Percentiles rank a stretch among this genome's conserved stretches.
Conservation (phyloP, 2,888 invertebrate genomes). For the Sympetrum striolatum region DNA sequence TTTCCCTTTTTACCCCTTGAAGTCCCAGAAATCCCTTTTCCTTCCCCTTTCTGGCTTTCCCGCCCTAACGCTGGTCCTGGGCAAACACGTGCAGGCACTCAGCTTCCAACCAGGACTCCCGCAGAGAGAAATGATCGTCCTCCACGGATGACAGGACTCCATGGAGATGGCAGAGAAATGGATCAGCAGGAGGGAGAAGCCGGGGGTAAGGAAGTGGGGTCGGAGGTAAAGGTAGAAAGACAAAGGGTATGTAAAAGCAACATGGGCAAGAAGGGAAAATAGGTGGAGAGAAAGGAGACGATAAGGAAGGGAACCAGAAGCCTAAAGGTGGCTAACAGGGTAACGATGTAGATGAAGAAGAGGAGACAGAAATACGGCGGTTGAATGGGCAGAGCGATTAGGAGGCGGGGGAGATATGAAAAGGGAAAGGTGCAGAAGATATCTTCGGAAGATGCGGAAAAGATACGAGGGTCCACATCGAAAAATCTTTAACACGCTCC, state of each 20-base stretch:
- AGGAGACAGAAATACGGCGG: constrained; percentile 11
- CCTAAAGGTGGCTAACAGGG: constrained; percentile 44
- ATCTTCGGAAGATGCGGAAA: too few relatives aligned
- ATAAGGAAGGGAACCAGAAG: neutral
- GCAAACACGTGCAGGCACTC: constrained; percentile 57
- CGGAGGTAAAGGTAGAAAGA: neutral
- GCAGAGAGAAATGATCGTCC: constrained; percentile 25
- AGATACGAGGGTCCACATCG: too few relatives aligned
- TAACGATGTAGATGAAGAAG: neutral
- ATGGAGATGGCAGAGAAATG: constrained; percentile 27
- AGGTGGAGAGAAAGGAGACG: too few relatives aligned
- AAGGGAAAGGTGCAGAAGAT: neutral
- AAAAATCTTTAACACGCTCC: too few relatives aligned
- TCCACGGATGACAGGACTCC: constrained; percentile 47
- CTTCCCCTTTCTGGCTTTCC: constrained; percentile 55
- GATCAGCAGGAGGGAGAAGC: constrained; percentile 38
- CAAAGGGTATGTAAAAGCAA: too few relatives aligned
- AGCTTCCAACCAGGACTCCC: constrained; percentile 29
- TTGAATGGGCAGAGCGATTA: constrained; percentile 48
- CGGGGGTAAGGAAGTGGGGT: constrained; percentile 40
- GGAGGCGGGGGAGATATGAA: constrained; percentile 52
- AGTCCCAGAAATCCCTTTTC: constrained; percentile 52
- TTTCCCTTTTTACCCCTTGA: neutral
- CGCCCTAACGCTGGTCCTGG: constrained; percentile 55
- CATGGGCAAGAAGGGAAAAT: too few relatives aligned